phyloP scores from a whole-genome alignment of 2,113 vertebrate genomes.

The Cygnus atratus region DNA sequence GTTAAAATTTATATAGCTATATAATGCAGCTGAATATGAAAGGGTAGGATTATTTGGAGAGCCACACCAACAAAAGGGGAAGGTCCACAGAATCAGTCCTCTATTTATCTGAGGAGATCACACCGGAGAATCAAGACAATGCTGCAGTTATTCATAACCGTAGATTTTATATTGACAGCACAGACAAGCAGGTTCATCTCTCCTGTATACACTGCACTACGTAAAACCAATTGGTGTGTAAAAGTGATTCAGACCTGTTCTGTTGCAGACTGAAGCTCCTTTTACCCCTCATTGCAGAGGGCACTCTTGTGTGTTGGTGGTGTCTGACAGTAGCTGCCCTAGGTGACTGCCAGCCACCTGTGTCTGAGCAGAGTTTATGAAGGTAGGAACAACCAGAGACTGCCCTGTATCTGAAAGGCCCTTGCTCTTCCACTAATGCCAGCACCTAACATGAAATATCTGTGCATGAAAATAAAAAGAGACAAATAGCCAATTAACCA shows the following conservation, averaged over 20 bases:
- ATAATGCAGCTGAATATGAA: not conserved
- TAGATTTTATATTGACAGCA: not conserved
- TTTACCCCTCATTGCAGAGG: not conserved
- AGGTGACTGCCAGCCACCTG: not conserved
- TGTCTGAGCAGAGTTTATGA: not conserved
- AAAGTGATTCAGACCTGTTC: not conserved
- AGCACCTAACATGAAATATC: not conserved
- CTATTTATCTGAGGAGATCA: not conserved
- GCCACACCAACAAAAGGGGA: not conserved
- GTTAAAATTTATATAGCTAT: not conserved
- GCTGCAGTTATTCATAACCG: not conserved
- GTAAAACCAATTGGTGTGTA: not conserved
- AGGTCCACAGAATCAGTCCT: not conserved
- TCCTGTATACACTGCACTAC: not conserved
- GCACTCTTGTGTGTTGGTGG: accelerated
- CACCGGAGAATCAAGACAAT: not conserved
- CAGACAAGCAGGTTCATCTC: not conserved
- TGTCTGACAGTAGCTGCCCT: not conserved
- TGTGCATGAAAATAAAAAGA: not conserved
- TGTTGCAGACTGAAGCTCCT: not conserved
- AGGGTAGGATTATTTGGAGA: not conserved
- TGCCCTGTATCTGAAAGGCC: not conserved
- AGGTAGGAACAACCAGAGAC: not conserved
- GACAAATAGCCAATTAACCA: not conserved
- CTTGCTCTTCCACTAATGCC: not conserved